Conservation (phyloP, 1,140 invertebrate species). For the Penaeus chinensis region DNA sequence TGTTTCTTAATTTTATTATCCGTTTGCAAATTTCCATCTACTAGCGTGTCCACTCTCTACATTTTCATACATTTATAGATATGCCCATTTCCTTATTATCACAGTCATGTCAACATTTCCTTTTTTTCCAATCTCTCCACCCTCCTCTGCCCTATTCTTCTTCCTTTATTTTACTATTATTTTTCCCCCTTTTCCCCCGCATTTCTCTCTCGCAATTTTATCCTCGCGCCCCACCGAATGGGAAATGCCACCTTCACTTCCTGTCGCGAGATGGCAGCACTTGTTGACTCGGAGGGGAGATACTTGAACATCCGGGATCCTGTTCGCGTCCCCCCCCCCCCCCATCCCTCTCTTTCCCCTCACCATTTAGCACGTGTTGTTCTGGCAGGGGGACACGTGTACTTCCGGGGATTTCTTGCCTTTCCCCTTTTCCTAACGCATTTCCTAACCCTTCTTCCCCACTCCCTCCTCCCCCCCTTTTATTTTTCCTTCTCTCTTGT, state of each 20-base stretch:
- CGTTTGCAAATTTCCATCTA: neutral
- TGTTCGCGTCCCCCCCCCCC: too few species aligned
- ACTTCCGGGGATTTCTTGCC: neutral
- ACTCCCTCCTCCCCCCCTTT: neutral
- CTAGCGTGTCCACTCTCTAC: too few species aligned
- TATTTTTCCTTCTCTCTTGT: neutral
- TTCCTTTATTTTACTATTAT: neutral
- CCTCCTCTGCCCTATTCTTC: neutral
- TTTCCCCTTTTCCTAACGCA: neutral
- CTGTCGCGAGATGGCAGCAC: too few species aligned
- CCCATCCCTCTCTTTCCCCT: too few species aligned
- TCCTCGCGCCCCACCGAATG: neutral
- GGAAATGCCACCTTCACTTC: neutral
- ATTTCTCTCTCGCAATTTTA: neutral
- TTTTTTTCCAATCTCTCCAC: too few species aligned
- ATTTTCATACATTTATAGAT: too few species aligned
- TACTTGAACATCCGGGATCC: too few species aligned
- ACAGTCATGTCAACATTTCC: too few species aligned
- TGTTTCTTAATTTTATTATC: neutral
- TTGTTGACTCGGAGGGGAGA: too few species aligned
- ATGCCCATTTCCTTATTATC: too few species aligned
- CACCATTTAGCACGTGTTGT: neutral
- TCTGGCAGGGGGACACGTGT: neutral
- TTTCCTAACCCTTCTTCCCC: neutral
- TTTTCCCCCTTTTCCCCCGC: neutral